These are phyloP conservation scores for Rhopalosiphum nymphaeae DNA, from an alignment of 2,888 invertebrate genomes.

Conservation along the genomic window DNA sequence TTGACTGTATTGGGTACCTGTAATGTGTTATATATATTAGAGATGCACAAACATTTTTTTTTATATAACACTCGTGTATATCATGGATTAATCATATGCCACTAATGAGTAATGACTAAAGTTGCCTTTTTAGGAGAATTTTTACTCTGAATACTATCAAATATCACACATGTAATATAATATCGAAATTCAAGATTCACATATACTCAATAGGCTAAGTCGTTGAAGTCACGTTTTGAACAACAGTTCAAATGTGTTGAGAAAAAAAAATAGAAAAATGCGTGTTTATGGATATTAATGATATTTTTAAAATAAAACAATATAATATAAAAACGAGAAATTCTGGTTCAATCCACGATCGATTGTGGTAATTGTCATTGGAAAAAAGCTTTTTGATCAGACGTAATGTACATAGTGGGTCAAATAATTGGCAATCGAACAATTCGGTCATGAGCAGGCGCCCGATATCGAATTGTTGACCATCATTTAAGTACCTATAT, in stretches of 20 bases:
- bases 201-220: not conserved
- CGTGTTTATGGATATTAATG: not conserved
- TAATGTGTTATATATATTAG: not conserved
- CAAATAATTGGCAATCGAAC: constrained; percentile 10
- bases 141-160: not conserved
- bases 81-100: not conserved
- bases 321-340: not conserved
- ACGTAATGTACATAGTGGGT: not conserved
- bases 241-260: not conserved
- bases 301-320: not conserved
- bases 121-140: not conserved
- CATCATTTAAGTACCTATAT: not conserved
- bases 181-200: not conserved
- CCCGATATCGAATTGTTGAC: not conserved
- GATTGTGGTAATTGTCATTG: not conserved
- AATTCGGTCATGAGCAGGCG: not conserved
- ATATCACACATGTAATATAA: not conserved
- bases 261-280: not conserved
- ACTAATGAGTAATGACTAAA: not conserved
- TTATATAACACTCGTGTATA: not conserved
- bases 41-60: not conserved
- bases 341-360: not conserved
- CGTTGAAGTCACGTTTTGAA: not conserved
- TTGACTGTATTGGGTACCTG: not conserved
- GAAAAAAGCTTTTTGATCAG: not conserved